phyloP scores from a whole-genome alignment of 1,140 invertebrate genomes.

The Centruroides vittatus region DNA sequence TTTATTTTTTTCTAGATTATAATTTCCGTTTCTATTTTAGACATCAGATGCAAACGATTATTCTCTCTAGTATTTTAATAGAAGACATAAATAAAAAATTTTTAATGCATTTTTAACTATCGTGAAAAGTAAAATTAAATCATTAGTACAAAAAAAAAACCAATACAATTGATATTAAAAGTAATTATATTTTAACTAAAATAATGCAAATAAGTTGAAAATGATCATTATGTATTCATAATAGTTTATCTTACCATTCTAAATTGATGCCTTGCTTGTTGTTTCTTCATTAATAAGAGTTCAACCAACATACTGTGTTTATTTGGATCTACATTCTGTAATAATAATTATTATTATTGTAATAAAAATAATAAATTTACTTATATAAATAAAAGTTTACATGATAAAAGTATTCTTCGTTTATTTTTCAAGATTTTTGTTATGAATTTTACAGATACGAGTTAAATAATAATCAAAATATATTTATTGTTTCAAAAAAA shows the following conservation, averaged over 20 bases:
- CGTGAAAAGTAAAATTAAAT: background rate
- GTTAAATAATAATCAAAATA: no score
- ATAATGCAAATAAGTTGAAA: background rate
- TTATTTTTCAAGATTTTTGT: no score
- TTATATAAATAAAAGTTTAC: no score
- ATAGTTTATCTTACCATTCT: conserved; percentile 23
- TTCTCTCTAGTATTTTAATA: no score
- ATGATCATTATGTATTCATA: background rate
- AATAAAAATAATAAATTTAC: no score
- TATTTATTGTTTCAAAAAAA: no score
- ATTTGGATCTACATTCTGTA: conserved; percentile 26
- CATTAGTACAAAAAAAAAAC: background rate
- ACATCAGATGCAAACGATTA: no score
- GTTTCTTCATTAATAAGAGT: conserved; percentile 31
- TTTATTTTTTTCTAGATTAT: no score
- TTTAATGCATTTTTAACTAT: background rate
- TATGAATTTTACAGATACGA: no score
- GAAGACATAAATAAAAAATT: background rate
- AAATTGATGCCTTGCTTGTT: conserved; percentile 29
- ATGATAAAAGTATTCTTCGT: no score
- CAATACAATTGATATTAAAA: background rate
- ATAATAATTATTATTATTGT: background rate
- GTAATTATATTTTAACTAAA: background rate
- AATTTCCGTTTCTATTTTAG: no score
- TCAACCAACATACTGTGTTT: conserved; percentile 33